phyloP scores from a whole-genome alignment of 2,113 vertebrate genomes.

The Sebastes schlegelii region DNA sequence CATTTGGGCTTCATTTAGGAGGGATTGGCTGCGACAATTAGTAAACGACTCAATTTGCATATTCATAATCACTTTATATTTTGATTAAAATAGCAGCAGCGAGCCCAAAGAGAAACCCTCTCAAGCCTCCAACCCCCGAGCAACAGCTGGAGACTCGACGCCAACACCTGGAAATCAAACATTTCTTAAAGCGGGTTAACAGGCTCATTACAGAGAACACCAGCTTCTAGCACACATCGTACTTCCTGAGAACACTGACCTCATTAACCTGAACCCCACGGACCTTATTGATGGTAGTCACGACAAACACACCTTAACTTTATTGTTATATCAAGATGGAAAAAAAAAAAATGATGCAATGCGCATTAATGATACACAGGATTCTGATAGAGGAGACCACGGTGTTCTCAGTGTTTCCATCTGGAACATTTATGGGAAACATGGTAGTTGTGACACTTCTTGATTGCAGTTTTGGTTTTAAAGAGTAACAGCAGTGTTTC shows the following conservation, averaged over 20 bases:
- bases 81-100: constrained; percentile 61
- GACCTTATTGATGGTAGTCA: too few species aligned
- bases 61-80: constrained; percentile 62
- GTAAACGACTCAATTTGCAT: constrained; percentile 67
- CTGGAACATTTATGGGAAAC: too few species aligned
- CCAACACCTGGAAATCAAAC: constrained; percentile 57
- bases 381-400: too few species aligned
- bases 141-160: neutral
- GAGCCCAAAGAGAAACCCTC: constrained; percentile 25
- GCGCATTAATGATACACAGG: too few species aligned
- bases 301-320: too few species aligned
- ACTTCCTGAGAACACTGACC: constrained; percentile 46
- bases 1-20: constrained; percentile 16
- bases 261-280: constrained; percentile 11
- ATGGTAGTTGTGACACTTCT: too few species aligned
- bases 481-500: too few species aligned
- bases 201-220: constrained; percentile 38
- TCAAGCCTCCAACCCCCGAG: constrained; percentile 20
- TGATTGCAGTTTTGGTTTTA: too few species aligned
- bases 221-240: constrained; percentile 24
- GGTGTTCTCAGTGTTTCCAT: too few species aligned
- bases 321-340: too few species aligned
- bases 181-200: constrained; percentile 43
- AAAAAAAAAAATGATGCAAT: too few species aligned
- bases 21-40: constrained; percentile 58